Conservation (phyloP, 2,888 invertebrate genomes). For the Lissocephala sabroskyi region DNA sequence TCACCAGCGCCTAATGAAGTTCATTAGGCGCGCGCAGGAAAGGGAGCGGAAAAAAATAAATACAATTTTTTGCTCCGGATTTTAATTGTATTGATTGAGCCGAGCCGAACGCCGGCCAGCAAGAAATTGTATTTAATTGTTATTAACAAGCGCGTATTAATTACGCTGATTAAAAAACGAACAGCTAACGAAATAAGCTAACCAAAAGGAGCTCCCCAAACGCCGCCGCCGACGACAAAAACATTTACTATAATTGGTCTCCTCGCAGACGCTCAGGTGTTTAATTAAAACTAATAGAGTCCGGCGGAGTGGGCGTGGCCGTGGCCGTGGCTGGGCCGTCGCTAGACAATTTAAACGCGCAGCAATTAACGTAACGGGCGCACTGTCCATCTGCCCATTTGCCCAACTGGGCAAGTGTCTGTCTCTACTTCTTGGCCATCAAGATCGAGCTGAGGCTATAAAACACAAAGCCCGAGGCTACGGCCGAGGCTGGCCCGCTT, state of each 20-base stretch:
- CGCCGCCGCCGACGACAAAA: no score
- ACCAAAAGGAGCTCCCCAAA: no score
- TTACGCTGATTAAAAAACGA: slow-evolving; percentile 45
- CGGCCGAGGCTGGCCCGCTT: no score
- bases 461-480: no score
- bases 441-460: no score
- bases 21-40: no score
- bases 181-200: no score
- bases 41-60: slow-evolving; percentile 32
- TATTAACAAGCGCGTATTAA: slow-evolving; percentile 58
- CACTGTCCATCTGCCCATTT: no score
- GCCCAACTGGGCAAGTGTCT: no score
- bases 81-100: slow-evolving; percentile 62
- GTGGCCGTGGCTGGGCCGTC: slow-evolving; percentile 3
- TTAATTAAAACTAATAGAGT: slow-evolving; percentile 61
- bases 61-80: slow-evolving; percentile 12
- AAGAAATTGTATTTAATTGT: slow-evolving; percentile 41
- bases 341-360: slow-evolving; percentile 43
- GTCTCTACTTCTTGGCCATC: no score
- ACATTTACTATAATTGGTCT: slow-evolving; percentile 52
- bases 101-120: slow-evolving; percentile 7
- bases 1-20: no score
- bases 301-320: slow-evolving; percentile 7
- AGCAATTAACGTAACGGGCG: slow-evolving; percentile 48
- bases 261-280: slow-evolving; percentile 48